Base-by-base conservation (phyloP, 2,113 vertebrate species). In the Setophaga coronata region DNA sequence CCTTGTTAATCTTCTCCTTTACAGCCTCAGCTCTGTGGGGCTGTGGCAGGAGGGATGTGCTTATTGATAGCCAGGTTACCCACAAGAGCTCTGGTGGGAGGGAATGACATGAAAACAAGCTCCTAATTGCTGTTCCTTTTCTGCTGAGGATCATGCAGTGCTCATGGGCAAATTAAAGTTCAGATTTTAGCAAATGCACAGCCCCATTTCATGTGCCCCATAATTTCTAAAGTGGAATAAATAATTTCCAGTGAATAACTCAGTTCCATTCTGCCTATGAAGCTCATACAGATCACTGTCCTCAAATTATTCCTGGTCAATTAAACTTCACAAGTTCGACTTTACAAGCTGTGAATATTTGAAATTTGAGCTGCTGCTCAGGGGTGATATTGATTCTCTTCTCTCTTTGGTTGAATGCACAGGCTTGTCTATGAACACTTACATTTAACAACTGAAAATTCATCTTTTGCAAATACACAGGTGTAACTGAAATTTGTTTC, bases 321-420 rank as follows among this genome's bases (percentile, higher is more conserved):
- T 96, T 97, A 95, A 95, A 95, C 94, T 95, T 93, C 91, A 91
- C 79, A 78, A 95, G 89, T 95, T 93, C 7, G 4, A 94, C 90
- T 94, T 91, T 88, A 95, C 85, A 95, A 85, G 85, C 87, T 86
- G 89, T 90, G 95, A 96, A 95, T 95, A 95, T 94, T 62, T 89
- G 95, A 91, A 92, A 91, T 94, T 38, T 54, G 93, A 96, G 93
- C 95, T 88, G 81, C 87, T 91, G 87, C 91, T 97, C 64, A 3
- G 79, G 64, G 79, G 62, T 74, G 40, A 66, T 94, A 96, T 86
- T 80, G 95, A 92, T 95, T 93, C 90, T 88, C 70, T 82, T 45
- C 54, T 82, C 74, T 80, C 34, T 16, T 70, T 73, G 93, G 90
- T 17, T 93, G 93, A 96, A 51, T 54, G 85, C 95, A 95, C 92